Conservation (phyloP, 2,888 invertebrate species). For the Oscheius sp. region DNA sequence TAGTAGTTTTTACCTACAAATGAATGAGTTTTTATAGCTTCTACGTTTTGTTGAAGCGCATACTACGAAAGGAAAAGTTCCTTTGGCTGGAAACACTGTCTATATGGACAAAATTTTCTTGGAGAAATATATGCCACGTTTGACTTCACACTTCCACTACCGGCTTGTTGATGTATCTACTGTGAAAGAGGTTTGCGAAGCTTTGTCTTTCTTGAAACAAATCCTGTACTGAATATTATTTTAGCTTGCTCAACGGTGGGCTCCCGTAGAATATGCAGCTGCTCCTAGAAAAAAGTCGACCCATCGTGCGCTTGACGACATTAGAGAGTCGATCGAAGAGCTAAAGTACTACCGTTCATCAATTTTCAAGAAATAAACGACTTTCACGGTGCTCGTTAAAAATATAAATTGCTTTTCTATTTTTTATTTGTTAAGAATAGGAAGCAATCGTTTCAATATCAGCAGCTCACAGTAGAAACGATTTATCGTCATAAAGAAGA, state of each 20-base stretch:
- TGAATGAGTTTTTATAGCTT: slow-evolving; percentile 71
- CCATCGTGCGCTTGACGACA: slow-evolving; percentile 79
- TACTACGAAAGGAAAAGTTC: slow-evolving; percentile 72
- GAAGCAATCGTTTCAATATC: background rate
- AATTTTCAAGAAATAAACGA: slow-evolving; percentile 74
- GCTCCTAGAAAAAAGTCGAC: slow-evolving; percentile 69
- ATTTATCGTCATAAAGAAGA: background rate
- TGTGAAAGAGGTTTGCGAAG: slow-evolving; percentile 81
- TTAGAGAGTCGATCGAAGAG: slow-evolving; percentile 77
- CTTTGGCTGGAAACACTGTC: slow-evolving; percentile 66
- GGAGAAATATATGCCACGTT: slow-evolving; percentile 81
- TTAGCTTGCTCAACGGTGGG: slow-evolving; percentile 76
- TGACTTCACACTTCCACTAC: slow-evolving; percentile 85
- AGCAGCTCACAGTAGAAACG: background rate
- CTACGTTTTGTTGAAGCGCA: slow-evolving; percentile 80
- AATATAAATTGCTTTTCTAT: background rate
- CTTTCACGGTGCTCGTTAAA: background rate
- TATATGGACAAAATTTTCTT: slow-evolving; percentile 53
- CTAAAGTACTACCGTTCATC: slow-evolving; percentile 81
- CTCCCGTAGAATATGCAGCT: slow-evolving; percentile 73
- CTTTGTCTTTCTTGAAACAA: background rate
- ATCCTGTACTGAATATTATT: background rate
- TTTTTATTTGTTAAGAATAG: background rate
- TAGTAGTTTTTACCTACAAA: background rate
- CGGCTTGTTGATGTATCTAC: slow-evolving; percentile 90